Evolutionary conservation across 2,888 invertebrate species (phyloP).

Genomic region (Pristionchus arcanus): DNA sequence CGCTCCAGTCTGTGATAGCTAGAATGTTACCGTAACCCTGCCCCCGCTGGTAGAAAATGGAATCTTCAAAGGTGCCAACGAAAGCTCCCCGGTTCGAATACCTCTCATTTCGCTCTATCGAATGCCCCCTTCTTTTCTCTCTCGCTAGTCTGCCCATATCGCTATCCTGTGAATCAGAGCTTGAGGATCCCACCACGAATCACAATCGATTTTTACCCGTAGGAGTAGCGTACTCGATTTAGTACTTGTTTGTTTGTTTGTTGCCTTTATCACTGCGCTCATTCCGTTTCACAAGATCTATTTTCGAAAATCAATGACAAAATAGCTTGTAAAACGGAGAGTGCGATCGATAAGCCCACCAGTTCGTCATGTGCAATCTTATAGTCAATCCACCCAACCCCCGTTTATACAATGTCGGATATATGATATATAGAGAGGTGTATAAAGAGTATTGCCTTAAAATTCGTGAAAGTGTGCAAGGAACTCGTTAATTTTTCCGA

Average conservation of each 20-base stretch:
- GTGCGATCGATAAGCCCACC: neutral
- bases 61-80: neutral
- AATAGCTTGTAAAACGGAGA: neutral
- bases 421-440: neutral
- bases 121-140: neutral
- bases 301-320: neutral
- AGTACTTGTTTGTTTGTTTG: slow-evolving; percentile 21
- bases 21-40: neutral
- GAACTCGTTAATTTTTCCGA: slow-evolving; percentile 15
- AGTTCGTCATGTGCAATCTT: neutral
- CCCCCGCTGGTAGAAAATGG: neutral
- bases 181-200: neutral
- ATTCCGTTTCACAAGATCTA: neutral
- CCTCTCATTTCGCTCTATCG: neutral
- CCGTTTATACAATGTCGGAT: neutral
- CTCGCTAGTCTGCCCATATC: slow-evolving; percentile 2
- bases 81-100: neutral
- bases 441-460: slow-evolving; percentile 6
- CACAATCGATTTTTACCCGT: neutral
- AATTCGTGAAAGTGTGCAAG: neutral
- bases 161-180: slow-evolving; percentile 11
- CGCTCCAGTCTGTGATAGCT: slow-evolving; percentile 28
- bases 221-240: neutral
- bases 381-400: neutral
- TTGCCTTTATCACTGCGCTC: neutral